These are phyloP conservation scores for Saxidomus purpurata DNA, from an alignment of 1,140 invertebrate species.

Conservation along the genomic window DNA sequence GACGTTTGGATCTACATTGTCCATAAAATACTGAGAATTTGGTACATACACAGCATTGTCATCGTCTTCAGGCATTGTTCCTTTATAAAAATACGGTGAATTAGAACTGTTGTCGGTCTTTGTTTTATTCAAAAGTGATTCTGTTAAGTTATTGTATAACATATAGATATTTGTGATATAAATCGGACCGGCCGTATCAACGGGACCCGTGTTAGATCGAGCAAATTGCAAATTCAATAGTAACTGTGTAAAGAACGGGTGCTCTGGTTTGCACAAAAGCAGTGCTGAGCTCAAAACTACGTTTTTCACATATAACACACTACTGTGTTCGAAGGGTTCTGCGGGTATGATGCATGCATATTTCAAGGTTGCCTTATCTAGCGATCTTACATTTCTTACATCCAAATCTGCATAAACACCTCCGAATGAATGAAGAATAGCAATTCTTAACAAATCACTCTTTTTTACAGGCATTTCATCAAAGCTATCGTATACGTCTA, in stretches of 20 bases:
- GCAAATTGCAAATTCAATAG: not conserved
- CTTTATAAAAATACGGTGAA: conserved; percentile 49
- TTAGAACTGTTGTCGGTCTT: not conserved
- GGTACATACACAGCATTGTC: conserved; percentile 26
- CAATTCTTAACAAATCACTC: conserved; percentile 5
- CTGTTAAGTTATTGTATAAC: not conserved
- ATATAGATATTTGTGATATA: not conserved
- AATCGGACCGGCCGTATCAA: not conserved
- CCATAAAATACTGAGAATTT: conserved; percentile 36
- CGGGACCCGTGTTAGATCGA: not conserved
- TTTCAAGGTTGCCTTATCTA: not conserved
- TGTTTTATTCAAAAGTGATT: not conserved
- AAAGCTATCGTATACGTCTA: conserved; percentile 8
- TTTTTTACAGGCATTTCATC: not conserved
- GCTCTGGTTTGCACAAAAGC: not conserved
- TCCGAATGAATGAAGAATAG: conserved; percentile 13
- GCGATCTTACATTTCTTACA: not conserved
- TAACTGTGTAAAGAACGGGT: conserved; percentile 28
- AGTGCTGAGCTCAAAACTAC: not conserved
- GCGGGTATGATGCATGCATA: conserved; percentile 6
- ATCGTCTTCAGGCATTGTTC: not conserved
- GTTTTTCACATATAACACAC: not conserved
- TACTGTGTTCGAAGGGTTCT: conserved; percentile 33
- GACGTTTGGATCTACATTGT: not conserved
- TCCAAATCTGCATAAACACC: conserved; percentile 49